These are phyloP conservation scores for Andrena bicolor DNA, from an alignment of 2,888 invertebrate species.

Conservation along the genomic window DNA sequence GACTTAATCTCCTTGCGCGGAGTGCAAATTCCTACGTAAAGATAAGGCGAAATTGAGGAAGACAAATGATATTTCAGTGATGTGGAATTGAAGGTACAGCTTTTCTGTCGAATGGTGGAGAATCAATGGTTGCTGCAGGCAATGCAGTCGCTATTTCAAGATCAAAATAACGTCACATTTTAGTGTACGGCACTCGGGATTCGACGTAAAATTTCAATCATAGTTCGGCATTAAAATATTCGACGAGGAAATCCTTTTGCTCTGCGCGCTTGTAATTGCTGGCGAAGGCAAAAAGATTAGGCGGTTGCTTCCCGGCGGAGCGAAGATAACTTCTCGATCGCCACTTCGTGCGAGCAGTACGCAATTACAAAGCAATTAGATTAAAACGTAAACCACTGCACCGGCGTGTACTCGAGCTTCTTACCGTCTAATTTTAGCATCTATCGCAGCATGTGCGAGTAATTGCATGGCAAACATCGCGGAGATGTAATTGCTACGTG, in stretches of 20 bases:
- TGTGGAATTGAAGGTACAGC: too few species aligned
- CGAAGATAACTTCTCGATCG: background rate
- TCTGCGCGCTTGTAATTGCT: background rate
- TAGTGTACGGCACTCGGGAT: background rate
- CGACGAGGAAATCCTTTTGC: background rate
- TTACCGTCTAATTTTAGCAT: slow-evolving; percentile 21
- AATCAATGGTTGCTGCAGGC: background rate
- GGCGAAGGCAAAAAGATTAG: background rate
- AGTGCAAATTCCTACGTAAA: too few species aligned
- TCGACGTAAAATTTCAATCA: background rate
- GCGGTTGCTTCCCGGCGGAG: background rate
- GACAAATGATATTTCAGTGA: too few species aligned
- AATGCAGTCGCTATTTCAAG: background rate
- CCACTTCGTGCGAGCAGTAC: background rate
- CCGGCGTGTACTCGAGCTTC: slow-evolving; percentile 3
- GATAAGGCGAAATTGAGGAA: too few species aligned
- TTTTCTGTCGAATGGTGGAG: background rate
- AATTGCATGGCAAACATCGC: slow-evolving; percentile 20
- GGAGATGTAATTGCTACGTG: slow-evolving; percentile 31
- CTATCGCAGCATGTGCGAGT: slow-evolving; percentile 3
- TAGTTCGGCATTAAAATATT: background rate
- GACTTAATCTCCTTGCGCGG: too few species aligned
- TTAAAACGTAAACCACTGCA: slow-evolving; percentile 20
- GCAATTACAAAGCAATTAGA: slow-evolving; percentile 32
- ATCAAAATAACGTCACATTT: background rate